Base-by-base conservation (phyloP, 2,113 vertebrate genomes). In the Lycocorax pyrrhopterus region DNA sequence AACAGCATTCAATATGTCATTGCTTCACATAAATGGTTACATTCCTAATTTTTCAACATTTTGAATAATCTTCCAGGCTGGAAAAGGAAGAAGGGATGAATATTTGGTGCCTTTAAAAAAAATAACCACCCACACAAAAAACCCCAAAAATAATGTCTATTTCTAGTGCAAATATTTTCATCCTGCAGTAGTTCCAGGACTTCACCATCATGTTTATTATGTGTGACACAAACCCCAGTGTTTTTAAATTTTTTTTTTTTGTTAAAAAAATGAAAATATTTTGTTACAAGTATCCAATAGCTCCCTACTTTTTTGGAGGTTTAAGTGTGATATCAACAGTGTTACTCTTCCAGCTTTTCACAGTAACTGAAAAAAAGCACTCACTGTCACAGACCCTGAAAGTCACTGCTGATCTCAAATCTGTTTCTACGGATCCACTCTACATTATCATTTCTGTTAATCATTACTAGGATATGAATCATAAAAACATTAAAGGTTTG, bases 181-280 rank as follows among this genome's bases (percentile, higher is more conserved):
- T 39, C 26, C 43, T 59, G 7, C 12, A 67, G 21, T 51, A 41
- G 22, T 88, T 75, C 7, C 32, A 80, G 27, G 53, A 72, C 16
- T 52, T 75, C 20, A 51, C 12, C 25, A 43, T 49, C 17, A 7
- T 18, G 5, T 44, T 68, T 63, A 12, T 49, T 58, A 59, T 9
- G 5, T 8, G 8, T n/a, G 14, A 71, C 5, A 32, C 6, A 56
- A 87, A 66, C 2, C 0, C 3, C 5, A 29, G 7, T 3, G 6
- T 0, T 51, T 37, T 51, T 1, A 25, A 15, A 1, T 13, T 52
- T 41, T 79, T 66, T 56, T 55, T 9, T 52, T 13, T 68, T 71
- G 15, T 68, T 71, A 30, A 73, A 64, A 73, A 52, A 3, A 26
- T 3, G 3, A 19, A 76, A 62, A 29, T 41, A 41, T 56, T 79